phyloP scores from a whole-genome alignment of 2,888 invertebrate genomes.

The Machimus atricapillus region DNA sequence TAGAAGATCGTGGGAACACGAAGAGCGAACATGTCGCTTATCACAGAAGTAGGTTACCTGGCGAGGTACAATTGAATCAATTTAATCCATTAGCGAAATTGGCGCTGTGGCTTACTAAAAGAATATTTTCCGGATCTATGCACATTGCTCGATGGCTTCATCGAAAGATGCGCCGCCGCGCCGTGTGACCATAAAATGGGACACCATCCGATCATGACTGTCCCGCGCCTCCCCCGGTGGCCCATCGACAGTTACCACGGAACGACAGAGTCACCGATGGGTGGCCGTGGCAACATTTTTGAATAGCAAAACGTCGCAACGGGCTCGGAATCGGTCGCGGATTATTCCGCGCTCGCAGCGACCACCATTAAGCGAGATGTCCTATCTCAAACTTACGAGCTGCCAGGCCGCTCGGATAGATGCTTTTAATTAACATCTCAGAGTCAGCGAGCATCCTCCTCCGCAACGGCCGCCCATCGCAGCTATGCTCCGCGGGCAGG shows the following conservation, averaged over 20 bases:
- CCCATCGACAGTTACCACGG: not conserved
- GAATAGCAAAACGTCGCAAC: slow-evolving; percentile 13
- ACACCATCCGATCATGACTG: slow-evolving; percentile 17
- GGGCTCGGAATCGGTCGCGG: not conserved
- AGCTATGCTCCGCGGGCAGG: not conserved
- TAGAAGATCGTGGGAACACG: slow-evolving; percentile 35
- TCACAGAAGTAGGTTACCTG: slow-evolving; percentile 38
- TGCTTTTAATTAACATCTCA: slow-evolving; percentile 39
- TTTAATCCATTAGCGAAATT: slow-evolving; percentile 38
- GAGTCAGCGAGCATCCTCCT: slow-evolving; percentile 13
- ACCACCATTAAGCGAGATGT: slow-evolving; percentile 25
- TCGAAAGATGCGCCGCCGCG: not conserved
- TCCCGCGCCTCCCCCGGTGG: not conserved
- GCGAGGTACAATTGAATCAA: slow-evolving; percentile 38
- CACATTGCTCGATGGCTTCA: slow-evolving; percentile 22
- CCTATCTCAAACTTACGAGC: slow-evolving; percentile 23
- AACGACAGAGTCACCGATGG: slow-evolving; percentile 31
- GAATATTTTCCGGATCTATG: slow-evolving; percentile 35
- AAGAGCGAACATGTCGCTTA: slow-evolving; percentile 34
- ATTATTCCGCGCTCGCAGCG: slow-evolving; percentile 24
- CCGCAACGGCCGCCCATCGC: slow-evolving; percentile 12
- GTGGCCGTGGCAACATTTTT: slow-evolving; percentile 21
- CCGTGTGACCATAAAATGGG: slow-evolving; percentile 35
- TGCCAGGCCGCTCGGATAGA: not conserved
- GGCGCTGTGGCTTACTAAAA: slow-evolving; percentile 34